Base-by-base conservation (phyloP, 2,113 vertebrate genomes). In the Chloebia gouldiae region DNA sequence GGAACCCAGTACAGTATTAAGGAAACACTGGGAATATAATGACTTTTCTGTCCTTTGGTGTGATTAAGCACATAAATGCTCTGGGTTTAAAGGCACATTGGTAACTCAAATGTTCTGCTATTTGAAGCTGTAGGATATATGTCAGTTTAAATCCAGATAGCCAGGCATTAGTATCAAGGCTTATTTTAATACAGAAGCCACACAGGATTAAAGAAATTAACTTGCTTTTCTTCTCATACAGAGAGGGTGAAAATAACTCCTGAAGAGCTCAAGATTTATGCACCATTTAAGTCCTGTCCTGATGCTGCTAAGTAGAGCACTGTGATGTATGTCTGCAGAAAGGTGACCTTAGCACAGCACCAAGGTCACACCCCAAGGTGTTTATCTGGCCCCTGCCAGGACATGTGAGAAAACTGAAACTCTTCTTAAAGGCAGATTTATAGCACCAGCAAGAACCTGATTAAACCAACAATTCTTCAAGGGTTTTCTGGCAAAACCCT, bases 161-260 rank as follows among this genome's bases (percentile, higher is more conserved):
- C 64, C 66, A 83, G 51, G 87, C 87, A 66, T 95, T 94, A 94
- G 39, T 92, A 95, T 72, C 68, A 86, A 63, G 60, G 87, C 33
- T 93, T 89, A 93, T 83, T 97, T 95, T 92, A 88, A 90, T 91
- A 81, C 33, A 82, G 90, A 94, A 93, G 31, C 71, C 71, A 75
- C 54, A 70, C 15, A 44, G 51, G 44, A 94, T 90, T 90, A 96
- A 93, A 91, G 31, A 42, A 95, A 93, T 47, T 85, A 35, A 35
- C 35, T 85, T 77, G 35, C 44, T 92, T 95, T 93, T 90, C 33
- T 70, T 76, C 81, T 73, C 9, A 21, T 45, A 88, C 15, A 44
- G 81, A 83, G 68, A 70, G 17, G 9, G 63, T 85, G 90, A 95
- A 95, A 95, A 91, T 80, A 76, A 90, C 40, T 93, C 54, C 31